A percentile compares a stretch with the other conserved stretches of the same genome.
These are phyloP conservation scores for Acanthiza pusilla DNA, from an alignment of 2,797 vertebrate genomes.

Conservation along the genomic window DNA sequence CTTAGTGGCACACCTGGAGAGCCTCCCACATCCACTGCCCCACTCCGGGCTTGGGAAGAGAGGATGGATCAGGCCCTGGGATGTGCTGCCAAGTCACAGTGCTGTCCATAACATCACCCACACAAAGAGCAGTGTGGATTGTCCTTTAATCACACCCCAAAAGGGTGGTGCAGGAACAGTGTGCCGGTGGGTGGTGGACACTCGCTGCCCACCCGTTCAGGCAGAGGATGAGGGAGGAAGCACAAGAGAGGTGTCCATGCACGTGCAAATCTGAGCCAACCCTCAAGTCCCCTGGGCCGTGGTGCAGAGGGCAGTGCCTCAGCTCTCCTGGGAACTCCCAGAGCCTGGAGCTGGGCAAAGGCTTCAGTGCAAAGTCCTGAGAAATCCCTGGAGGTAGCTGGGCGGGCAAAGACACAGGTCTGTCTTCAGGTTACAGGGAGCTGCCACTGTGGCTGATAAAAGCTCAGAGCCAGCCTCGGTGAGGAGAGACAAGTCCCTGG, in stretches of 20 bases:
- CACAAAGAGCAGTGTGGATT: neutral
- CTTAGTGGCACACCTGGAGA: neutral
- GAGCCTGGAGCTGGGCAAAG: neutral
- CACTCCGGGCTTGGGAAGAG: neutral
- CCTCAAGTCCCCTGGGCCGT: neutral
- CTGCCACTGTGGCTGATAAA: neutral
- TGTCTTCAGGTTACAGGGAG: neutral
- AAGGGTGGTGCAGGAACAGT: neutral
- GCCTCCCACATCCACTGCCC: neutral
- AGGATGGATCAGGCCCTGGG: neutral
- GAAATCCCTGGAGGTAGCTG: neutral
- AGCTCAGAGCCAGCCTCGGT: neutral
- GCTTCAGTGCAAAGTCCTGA: neutral
- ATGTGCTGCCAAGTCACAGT: neutral
- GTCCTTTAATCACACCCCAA: slow-evolving; percentile 31
- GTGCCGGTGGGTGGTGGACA: neutral
- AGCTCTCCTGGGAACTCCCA: neutral
- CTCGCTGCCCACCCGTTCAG: neutral
- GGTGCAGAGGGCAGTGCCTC: neutral
- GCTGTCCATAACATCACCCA: neutral
- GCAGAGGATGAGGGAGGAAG: neutral
- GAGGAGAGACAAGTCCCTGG: neutral
- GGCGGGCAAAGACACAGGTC: neutral
- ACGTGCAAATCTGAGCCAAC: neutral
- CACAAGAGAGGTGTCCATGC: neutral